Conservation (phyloP, 2,888 invertebrate species). For the Rhabditoides inermis region DNA sequence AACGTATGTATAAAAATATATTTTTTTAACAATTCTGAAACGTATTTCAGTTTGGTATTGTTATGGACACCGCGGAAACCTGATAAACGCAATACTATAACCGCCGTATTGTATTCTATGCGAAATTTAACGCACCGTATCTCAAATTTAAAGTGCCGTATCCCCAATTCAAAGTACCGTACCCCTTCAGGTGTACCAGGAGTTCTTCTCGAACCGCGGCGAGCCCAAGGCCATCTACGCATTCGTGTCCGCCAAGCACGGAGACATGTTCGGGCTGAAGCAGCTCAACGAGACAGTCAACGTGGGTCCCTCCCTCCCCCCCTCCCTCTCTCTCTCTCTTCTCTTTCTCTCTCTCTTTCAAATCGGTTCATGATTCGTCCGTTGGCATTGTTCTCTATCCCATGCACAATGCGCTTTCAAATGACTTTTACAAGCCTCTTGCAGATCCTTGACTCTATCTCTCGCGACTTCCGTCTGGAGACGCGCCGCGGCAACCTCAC, state of each 20-base stretch:
- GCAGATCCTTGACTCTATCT: slow-evolving; percentile 40
- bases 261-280: slow-evolving; percentile 35
- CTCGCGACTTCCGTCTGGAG: slow-evolving; percentile 29
- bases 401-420: not conserved
- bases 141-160: too few species aligned
- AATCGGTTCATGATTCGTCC: not conserved
- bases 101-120: too few species aligned
- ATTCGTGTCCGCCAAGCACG: slow-evolving; percentile 38
- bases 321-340: too few species aligned
- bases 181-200: slow-evolving; percentile 37
- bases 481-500: slow-evolving; percentile 19
- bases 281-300: slow-evolving; percentile 42
- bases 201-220: slow-evolving; percentile 43
- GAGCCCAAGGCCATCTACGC: slow-evolving; percentile 45
- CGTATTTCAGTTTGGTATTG: too few species aligned
- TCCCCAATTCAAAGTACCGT: too few species aligned
- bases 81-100: too few species aligned
- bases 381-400: not conserved
- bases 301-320: too few species aligned
- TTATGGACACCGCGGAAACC: too few species aligned
- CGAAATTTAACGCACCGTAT: too few species aligned
- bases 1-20: too few species aligned
- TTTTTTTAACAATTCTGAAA: too few species aligned
- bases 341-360: too few species aligned
- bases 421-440: slow-evolving; percentile 1